Percentiles rank a stretch among this genome's conserved stretches.
These are phyloP conservation scores for Eumeta japonica DNA, from an alignment of 1,140 invertebrate species.

Conservation along the genomic window DNA sequence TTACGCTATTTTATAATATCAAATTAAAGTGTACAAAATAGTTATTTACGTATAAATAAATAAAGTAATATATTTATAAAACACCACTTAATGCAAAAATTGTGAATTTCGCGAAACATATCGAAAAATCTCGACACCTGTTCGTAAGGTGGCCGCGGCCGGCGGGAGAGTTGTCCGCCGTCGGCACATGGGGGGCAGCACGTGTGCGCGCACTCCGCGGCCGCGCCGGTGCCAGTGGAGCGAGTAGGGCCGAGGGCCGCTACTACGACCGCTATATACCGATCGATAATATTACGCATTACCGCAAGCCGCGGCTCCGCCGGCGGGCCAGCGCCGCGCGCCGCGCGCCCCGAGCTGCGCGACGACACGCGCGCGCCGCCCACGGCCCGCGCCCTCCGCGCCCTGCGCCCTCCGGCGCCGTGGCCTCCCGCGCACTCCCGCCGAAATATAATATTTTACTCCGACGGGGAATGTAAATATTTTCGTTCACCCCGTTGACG, in stretches of 20 bases:
- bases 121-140: no score
- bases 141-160: background rate
- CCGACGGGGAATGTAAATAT: slow-evolving; percentile 2
- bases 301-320: slow-evolving; percentile 12
- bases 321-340: slow-evolving; percentile 18
- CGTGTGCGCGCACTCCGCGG: background rate
- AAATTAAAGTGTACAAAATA: no score
- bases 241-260: background rate
- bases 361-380: slow-evolving; percentile 12
- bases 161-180: background rate
- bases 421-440: no score
- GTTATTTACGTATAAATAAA: no score
- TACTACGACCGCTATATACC: slow-evolving; percentile 32
- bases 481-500: slow-evolving; percentile 2
- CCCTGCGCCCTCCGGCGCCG: slow-evolving; percentile 22
- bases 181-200: background rate
- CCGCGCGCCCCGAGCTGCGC: slow-evolving; percentile 3
- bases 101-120: no score
- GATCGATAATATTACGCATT: slow-evolving; percentile 56
- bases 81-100: no score
- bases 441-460: background rate
- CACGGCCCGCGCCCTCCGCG: slow-evolving; percentile 5
- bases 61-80: no score
- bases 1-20: no score
- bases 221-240: background rate